A percentile compares a stretch with the other conserved stretches of the same genome.
Conservation (phyloP, 2,888 invertebrate genomes). For the Drosophila tanythrix region DNA sequence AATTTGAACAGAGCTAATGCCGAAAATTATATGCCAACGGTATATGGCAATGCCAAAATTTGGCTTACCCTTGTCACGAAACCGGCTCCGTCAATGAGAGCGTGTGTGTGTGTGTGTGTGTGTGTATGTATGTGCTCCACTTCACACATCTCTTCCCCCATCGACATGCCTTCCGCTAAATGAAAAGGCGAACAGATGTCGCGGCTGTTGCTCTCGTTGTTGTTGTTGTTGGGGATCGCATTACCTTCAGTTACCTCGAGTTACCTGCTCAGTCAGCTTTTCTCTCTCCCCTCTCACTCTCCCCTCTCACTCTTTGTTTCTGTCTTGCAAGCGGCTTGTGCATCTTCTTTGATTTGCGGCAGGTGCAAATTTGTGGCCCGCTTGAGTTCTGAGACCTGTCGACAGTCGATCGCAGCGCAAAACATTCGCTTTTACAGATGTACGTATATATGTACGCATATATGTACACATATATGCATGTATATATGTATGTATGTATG, state of each 20-base stretch:
- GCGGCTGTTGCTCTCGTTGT: conserved; percentile 13
- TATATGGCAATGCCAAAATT: conserved; percentile 61
- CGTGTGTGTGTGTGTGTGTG: not conserved
- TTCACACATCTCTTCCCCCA: not conserved
- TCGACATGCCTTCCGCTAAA: conserved; percentile 5
- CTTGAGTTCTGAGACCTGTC: conserved; percentile 44
- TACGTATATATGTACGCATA: not conserved
- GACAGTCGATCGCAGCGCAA: conserved; percentile 23
- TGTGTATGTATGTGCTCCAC: conserved; percentile 8
- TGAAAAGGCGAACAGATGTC: conserved; percentile 60
- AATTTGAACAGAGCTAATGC: conserved; percentile 73
- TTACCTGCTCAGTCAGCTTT: conserved; percentile 63
- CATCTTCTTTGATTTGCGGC: conserved; percentile 74
- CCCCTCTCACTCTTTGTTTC: not conserved
- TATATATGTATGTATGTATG: not conserved
- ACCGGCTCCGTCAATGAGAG: conserved; percentile 35
- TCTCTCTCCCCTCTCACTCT: not conserved
- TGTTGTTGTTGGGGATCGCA: conserved; percentile 52
- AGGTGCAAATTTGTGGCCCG: conserved; percentile 67
- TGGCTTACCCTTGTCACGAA: conserved; percentile 68
- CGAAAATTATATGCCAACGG: conserved; percentile 76
- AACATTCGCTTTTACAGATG: conserved; percentile 14
- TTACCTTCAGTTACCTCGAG: conserved; percentile 54
- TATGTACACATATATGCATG: not conserved
- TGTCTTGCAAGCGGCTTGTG: not conserved